These are phyloP conservation scores for Crenichthys baileyi DNA, from an alignment of 2,797 vertebrate species.

Conservation along the genomic window DNA sequence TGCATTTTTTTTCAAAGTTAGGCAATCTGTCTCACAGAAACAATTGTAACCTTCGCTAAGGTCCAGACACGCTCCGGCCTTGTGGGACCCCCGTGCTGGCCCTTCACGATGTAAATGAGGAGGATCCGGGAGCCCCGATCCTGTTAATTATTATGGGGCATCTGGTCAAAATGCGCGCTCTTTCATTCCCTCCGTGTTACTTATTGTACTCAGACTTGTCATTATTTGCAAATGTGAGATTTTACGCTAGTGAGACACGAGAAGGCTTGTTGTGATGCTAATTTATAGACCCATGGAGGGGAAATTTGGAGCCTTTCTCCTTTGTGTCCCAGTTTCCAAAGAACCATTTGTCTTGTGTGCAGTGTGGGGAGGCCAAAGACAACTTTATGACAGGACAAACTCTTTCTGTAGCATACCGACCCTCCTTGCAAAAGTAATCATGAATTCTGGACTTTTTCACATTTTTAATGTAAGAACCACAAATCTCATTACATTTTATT, in stretches of 20 bases:
- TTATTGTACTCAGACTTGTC: constrained; percentile 75
- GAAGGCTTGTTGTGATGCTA: constrained; percentile 78
- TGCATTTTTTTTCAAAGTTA: constrained; percentile 61
- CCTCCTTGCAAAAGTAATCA: neutral
- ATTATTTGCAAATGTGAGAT: constrained; percentile 76
- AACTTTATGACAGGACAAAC: constrained; percentile 35
- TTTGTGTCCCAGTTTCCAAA: constrained; percentile 30
- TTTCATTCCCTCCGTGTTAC: constrained; percentile 75
- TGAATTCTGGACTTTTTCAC: neutral
- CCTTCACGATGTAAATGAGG: constrained; percentile 72
- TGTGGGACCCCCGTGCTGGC: constrained; percentile 40
- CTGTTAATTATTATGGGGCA: constrained; percentile 78
- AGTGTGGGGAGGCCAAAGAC: constrained; percentile 31
- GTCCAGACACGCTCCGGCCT: constrained; percentile 45
- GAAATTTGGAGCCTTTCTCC: constrained; percentile 51
- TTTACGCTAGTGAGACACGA: constrained; percentile 71
- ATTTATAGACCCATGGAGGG: constrained; percentile 75
- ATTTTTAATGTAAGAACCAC: neutral
- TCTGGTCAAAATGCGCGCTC: constrained; percentile 80
- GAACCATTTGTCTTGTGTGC: constrained; percentile 38
- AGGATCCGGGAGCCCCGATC: constrained; percentile 55
- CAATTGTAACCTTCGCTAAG: constrained; percentile 33
- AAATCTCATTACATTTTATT: neutral
- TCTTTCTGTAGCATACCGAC: neutral
- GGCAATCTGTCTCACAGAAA: constrained; percentile 25